A percentile compares a stretch with the other conserved stretches of the same genome.
Conservation (phyloP, 2,888 invertebrate species). For the Tachina lurida region DNA sequence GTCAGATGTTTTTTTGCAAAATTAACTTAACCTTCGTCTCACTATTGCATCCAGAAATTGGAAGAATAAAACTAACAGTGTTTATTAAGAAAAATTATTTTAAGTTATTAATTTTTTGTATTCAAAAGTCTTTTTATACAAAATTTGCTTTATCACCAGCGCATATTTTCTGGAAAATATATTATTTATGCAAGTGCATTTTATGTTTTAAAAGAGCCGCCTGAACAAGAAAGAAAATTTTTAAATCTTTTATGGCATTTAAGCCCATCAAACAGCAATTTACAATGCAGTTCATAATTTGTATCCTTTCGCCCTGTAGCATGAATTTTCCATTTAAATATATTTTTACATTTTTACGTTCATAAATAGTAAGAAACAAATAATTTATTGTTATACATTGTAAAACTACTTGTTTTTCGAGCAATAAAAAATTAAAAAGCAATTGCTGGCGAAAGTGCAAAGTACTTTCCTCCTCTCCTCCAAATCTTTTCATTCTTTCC, state of each 20-base stretch:
- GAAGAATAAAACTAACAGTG: no score
- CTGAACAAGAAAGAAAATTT: background rate
- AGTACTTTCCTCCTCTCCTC: background rate
- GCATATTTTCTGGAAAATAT: background rate
- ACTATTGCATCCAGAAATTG: no score
- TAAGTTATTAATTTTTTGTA: no score
- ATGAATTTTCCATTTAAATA: background rate
- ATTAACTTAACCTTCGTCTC: no score
- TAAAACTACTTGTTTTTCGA: conserved; percentile 9
- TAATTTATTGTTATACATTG: conserved; percentile 20
- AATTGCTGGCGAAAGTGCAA: conserved; percentile 43
- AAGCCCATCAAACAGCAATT: conserved; percentile 25
- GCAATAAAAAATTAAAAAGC: conserved; percentile 49
- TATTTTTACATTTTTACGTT: background rate
- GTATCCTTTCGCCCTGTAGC: background rate
- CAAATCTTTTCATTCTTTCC: background rate
- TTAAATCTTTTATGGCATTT: conserved; percentile 12
- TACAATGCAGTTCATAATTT: conserved; percentile 8
- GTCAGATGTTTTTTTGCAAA: no score
- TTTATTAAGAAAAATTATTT: no score
- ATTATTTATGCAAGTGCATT: background rate
- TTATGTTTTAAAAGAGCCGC: background rate
- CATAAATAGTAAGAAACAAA: conserved; percentile 42
- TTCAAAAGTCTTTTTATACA: no score
- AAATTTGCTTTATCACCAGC: background rate